Percentiles rank a stretch among this genome's conserved stretches.
phyloP scores from a whole-genome alignment of 2,797 vertebrate genomes.

The Hafferia zeledoni region DNA sequence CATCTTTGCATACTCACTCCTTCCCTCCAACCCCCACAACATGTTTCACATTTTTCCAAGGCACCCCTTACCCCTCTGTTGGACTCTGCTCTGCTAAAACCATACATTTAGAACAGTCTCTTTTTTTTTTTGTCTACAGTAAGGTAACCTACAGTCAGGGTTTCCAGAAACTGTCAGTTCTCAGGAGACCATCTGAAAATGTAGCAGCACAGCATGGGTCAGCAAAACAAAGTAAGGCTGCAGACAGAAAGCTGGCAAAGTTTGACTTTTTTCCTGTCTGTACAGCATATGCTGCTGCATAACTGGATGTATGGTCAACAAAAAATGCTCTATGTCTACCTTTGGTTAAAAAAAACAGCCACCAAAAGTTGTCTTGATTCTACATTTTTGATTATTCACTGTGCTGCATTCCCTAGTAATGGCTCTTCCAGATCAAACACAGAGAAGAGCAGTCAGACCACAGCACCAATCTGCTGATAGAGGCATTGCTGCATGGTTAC shows the following conservation, averaged over 20 bases:
- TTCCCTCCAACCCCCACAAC: background rate
- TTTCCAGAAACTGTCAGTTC: slow-evolving; percentile 37
- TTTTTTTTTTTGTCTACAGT: background rate
- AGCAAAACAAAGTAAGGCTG: slow-evolving; percentile 22
- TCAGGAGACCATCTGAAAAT: slow-evolving; percentile 29
- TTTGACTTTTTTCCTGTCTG: background rate
- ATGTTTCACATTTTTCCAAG: background rate
- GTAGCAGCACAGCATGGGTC: slow-evolving; percentile 11
- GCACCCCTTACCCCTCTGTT: background rate
- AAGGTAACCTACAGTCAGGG: background rate
- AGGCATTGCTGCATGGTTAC: background rate
- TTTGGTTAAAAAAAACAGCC: background rate
- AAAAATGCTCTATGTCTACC: background rate
- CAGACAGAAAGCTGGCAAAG: slow-evolving; percentile 53
- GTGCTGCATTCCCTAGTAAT: background rate
- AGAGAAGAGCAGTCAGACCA: background rate
- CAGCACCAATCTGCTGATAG: background rate
- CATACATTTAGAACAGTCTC: background rate
- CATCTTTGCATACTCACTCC: background rate
- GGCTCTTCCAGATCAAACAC: background rate
- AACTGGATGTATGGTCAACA: background rate
- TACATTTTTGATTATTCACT: background rate
- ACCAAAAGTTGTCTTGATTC: background rate
- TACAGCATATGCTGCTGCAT: slow-evolving; percentile 12
- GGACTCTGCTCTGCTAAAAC: background rate